A percentile compares a stretch with the other conserved stretches of the same genome.
These are phyloP conservation scores for Alexandromys fortis DNA, from an alignment of 2,113 vertebrate species.

Conservation along the genomic window DNA sequence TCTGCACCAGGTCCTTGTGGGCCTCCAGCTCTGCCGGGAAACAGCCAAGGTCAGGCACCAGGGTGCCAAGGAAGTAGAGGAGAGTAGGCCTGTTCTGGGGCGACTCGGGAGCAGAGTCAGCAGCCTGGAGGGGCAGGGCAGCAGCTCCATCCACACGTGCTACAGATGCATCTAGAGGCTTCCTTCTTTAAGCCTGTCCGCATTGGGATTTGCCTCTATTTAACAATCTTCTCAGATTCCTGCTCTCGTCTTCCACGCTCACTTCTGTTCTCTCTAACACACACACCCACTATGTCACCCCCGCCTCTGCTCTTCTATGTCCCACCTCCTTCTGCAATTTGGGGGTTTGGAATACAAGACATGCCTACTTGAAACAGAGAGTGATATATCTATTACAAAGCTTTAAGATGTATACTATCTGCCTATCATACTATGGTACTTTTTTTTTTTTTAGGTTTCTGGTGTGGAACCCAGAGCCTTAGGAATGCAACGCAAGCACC, in stretches of 20 bases:
- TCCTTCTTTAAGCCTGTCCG: not conserved
- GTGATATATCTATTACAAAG: not conserved
- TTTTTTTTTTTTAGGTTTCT: not conserved
- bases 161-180: not conserved
- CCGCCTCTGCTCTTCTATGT: not conserved
- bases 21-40: conserved; percentile 88
- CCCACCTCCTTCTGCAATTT: not conserved
- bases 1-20: conserved; percentile 92
- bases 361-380: not conserved
- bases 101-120: not conserved
- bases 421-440: not conserved
- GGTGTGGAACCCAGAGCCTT: not conserved
- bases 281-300: fast-evolving
- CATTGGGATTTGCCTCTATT: not conserved
- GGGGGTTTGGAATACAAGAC: not conserved
- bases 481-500: not conserved
- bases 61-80: not conserved
- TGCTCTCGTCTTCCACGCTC: not conserved
- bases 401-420: not conserved
- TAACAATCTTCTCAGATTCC: not conserved
- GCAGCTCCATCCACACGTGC: not conserved
- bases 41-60: conserved; percentile 22
- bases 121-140: not conserved
- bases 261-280: not conserved
- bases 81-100: not conserved